phyloP scores from a whole-genome alignment of 2,797 vertebrate genomes.

The Gymnopithys bicolor region DNA sequence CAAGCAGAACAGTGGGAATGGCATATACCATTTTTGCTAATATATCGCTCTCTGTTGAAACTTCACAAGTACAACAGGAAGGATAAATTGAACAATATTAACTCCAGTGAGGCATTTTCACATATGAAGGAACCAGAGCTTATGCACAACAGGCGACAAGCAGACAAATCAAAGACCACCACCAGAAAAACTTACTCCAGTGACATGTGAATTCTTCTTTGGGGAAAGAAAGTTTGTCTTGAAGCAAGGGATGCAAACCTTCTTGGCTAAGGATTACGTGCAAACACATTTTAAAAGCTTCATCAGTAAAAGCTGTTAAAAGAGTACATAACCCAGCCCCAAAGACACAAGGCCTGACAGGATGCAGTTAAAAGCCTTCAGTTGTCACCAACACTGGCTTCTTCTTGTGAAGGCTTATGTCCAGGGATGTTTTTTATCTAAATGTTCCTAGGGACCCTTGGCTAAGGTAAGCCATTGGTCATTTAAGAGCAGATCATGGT shows the following conservation, averaged over 20 bases:
- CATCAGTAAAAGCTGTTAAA: background rate
- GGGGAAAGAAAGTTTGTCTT: background rate
- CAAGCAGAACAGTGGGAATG: constrained; percentile 63
- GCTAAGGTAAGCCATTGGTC: background rate
- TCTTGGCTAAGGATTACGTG: background rate
- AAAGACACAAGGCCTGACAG: background rate
- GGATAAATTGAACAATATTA: constrained; percentile 39
- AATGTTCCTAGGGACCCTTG: background rate
- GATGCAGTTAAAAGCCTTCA: background rate
- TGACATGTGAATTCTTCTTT: background rate
- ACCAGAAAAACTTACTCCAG: background rate
- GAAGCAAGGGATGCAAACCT: background rate
- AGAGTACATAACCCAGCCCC: background rate
- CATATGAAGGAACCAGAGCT: background rate
- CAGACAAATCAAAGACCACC: background rate
- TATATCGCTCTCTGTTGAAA: constrained; percentile 1
- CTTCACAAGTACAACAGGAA: background rate
- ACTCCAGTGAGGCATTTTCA: constrained; percentile 24
- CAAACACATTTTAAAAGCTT: background rate
- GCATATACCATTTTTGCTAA: background rate
- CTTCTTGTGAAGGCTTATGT: background rate
- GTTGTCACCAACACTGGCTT: background rate
- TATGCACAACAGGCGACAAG: background rate
- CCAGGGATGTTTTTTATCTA: background rate
- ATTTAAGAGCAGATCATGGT: background rate